These are phyloP conservation scores for Paguma larvata DNA, from an alignment of 2,797 vertebrate species.

Conservation along the genomic window DNA sequence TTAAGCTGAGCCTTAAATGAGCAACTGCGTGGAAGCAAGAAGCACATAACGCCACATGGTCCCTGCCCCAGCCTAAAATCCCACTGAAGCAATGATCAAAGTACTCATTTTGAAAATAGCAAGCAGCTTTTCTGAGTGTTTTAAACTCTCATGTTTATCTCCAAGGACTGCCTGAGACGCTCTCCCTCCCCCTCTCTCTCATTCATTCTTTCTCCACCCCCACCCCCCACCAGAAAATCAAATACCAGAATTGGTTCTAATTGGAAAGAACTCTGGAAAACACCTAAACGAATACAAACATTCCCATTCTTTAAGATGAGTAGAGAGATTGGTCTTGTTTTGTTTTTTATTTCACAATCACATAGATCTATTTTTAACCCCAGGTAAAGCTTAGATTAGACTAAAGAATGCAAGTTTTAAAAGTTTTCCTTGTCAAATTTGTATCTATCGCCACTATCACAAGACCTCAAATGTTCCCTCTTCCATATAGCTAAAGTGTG, in stretches of 20 bases:
- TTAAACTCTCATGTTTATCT: neutral
- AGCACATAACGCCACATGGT: neutral
- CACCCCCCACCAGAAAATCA: neutral
- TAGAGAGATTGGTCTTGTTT: neutral
- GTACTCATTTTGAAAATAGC: neutral
- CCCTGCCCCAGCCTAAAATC: neutral
- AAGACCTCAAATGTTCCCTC: neutral
- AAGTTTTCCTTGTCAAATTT: neutral
- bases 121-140: neutral
- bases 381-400: neutral
- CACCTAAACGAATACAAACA: neutral
- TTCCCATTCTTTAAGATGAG: neutral
- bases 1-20: conserved; percentile 9
- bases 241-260: neutral
- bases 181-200: neutral
- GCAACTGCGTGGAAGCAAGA: neutral
- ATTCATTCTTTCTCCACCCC: neutral
- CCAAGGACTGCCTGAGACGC: neutral
- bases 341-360: neutral
- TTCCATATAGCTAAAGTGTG: neutral
- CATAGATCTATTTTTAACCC: neutral
- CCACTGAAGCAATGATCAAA: neutral
- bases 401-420: neutral
- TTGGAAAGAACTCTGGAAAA: conserved; percentile 14
- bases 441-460: neutral